Base-by-base conservation (phyloP, 2,888 invertebrate genomes). In the Xylocampa areola region DNA sequence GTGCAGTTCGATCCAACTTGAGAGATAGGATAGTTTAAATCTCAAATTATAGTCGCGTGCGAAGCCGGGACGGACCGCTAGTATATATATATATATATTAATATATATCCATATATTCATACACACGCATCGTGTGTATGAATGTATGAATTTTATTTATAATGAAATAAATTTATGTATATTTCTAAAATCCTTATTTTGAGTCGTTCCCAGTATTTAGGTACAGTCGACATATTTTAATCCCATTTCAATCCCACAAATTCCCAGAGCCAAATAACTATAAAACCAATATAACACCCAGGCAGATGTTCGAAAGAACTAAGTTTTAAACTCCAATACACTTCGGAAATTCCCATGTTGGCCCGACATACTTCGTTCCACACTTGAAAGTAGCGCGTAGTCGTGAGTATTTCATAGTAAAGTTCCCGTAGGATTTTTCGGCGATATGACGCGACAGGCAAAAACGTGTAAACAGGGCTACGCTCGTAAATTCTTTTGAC, bases 401-500 rank as follows among this genome's bases (percentile, higher is more conserved):
- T 76, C 60, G 74, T 73, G 69, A 79, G 77, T 73, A 80, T 74
- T 79, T 80, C 77, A 79, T 81, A 85, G 80, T 82, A 86, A 81
- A 79, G 84, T 76, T 80, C 73, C 68, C 73, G 73, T 52, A 60
- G 64, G 71, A n/a, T 77, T 85, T 85, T 86, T 87, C 73, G 85
- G 82, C 74, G 78, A 81, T 85, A 81, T 76, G 75, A 75, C 77
- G 75, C 74, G 76, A 76, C 73, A 73, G 71, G 77, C 80, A 74
- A 80, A 81, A 87, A 81, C 76, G 82, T 84, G 87, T 86, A 85
- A 86, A 87, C 87, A 88, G 65, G 67, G 73, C 65, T 47, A 61
- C 71, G 79, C 60, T 79, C 81, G 80, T 81, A 84, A 86, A 88
- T 86, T 87, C 85, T 87, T 88, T 87, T 87, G 87, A 88, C 87